Base-by-base conservation (phyloP, 2,888 invertebrate genomes). In the Andrena chrysosceles region DNA sequence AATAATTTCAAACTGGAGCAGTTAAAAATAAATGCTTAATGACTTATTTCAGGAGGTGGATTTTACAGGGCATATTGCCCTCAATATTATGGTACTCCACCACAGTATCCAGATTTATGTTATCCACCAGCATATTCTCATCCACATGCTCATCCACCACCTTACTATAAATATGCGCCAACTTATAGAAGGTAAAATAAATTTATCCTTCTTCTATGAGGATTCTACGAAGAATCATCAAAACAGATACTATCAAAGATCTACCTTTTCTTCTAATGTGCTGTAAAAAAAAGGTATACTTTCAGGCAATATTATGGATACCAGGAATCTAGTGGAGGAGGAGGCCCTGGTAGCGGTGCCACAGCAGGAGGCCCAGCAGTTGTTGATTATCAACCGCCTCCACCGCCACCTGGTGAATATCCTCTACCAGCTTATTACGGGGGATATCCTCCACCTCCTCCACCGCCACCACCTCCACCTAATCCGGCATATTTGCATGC, bases 381-480 rank as follows among this genome's bases (percentile, higher is more conserved):
- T 56, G 93, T 93, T 64, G 92, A 94, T 79, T 95, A 95, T 85
- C 95, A 94, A 73, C 93, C 94, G 64, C 94, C 94, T 60, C 94
- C 94, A 72, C 94, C 94, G 73, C 94, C 94, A 69, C 94, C 93
- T 60, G 93, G 93, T 42, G 94, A 93, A 85, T 95, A 95, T 90
- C 95, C 96, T 16, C 95, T 96, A 81, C 94, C 95, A 85, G 95
- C 95, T 33, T 96, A 96, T 90, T 96, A 96, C 81, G 91, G 92
- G 29, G 94, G 90, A 48, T 94, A 94, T 86, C 93, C 93, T 69
- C 92, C 93, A 3, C 94, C 93, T n/a, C 94, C 95, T n/a, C 93
- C 93, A n/a, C 94, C 94, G 2, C 92, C 94, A n/a, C 93, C 96
- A 84, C 95, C 97, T 95, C 96, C 89, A 95, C 96, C 93, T 42